Evolutionary conservation across 2,113 vertebrate genomes (phyloP), one percentile per base, ranked within the genome.

Genomic region (Strigops habroptila): DNA sequence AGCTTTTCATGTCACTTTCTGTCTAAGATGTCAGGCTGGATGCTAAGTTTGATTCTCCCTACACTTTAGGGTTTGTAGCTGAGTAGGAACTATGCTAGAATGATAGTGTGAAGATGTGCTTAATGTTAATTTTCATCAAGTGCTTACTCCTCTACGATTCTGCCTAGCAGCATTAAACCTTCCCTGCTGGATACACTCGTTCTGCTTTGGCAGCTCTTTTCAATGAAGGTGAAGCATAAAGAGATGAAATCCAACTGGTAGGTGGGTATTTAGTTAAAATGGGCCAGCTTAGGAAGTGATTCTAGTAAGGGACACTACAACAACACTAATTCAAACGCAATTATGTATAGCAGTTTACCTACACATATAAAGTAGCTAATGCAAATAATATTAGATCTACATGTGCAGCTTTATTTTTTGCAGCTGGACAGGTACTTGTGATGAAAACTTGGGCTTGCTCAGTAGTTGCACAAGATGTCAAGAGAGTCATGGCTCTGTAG

Each of bases 231-330:
- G 69, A 64, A 52, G 7, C 16, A 67, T 12, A 68, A 88, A 77
- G 31, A 15, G 39, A 35, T 41, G 9, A 71, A 81, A 75, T 73
- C 14, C 6, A 46, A 5, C 41, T 43, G 51, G 24, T 17, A 82
- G 12, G 15, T 41, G 23, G 14, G 37, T 78, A 25, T 25, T 28
- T 31, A 31, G 28, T 48, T 79, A n/a, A 87, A 91, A 86, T 3
- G 44, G 4, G 7, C 11, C 55, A 68, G 24, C 28, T 71, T 37
- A 31, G 24, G 24, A 73, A 63, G 6, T 23, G 17, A 37, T 46
- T 85, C 37, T 74, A 28, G 35, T 16, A 27, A 55, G 44, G 31
- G 28, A 63, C 18, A 41, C 3, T 14, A 41, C 0, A 0, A 24
- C 24, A 89, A 21, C 6, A 21, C 53, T 49, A 53, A 35, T 43